These are phyloP conservation scores for Cerceris rybyensis DNA, from an alignment of 2,888 invertebrate species.

Conservation along the genomic window DNA sequence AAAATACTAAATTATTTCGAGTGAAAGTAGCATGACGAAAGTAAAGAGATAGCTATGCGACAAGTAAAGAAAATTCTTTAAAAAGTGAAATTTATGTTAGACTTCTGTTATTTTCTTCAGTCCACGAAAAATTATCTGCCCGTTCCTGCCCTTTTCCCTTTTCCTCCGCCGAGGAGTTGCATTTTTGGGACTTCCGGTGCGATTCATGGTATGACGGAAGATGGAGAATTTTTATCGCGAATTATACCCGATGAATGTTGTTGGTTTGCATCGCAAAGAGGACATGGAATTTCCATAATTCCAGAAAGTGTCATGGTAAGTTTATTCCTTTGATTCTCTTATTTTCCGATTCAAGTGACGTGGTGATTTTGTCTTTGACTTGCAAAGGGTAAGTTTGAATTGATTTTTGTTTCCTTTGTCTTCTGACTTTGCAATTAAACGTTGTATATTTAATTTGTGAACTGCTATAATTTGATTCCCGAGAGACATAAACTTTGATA, in stretches of 20 bases:
- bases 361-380: neutral
- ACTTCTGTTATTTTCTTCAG: constrained; percentile 58
- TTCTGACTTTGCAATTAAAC: no score
- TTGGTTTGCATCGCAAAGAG: constrained; percentile 64
- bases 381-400: neutral
- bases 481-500: no score
- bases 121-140: constrained; percentile 71
- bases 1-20: constrained; percentile 12
- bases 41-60: constrained; percentile 51
- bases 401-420: no score
- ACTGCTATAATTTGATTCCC: no score
- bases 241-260: constrained; percentile 70
- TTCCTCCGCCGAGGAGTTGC: constrained; percentile 62
- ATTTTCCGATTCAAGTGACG: neutral
- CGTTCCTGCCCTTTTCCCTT: constrained; percentile 70
- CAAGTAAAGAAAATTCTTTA: constrained; percentile 38
- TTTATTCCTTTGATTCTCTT: neutral
- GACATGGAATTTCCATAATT: constrained; percentile 37
- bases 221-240: constrained; percentile 64
- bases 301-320: constrained; percentile 55
- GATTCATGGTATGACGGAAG: constrained; percentile 46
- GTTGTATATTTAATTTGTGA: no score
- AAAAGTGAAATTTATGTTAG: constrained; percentile 1
- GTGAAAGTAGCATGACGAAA: constrained; percentile 42
- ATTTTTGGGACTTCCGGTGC: constrained; percentile 57